These are phyloP conservation scores for Cylas formicarius DNA, from an alignment of 1,140 invertebrate genomes.

Conservation along the genomic window DNA sequence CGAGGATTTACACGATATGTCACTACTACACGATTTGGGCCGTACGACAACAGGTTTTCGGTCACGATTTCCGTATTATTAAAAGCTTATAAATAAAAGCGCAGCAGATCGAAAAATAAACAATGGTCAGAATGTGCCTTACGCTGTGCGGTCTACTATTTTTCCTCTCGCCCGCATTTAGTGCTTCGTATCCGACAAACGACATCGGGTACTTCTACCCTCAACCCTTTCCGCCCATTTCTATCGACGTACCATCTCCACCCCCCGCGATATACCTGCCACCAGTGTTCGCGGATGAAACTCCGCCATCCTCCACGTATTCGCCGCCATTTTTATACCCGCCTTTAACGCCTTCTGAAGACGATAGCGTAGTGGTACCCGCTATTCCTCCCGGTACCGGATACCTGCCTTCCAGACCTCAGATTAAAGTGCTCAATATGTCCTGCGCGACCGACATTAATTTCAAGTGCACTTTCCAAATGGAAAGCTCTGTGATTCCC, in stretches of 20 bases:
- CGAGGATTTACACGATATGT: no score
- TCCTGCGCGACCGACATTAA: conserved; percentile 28
- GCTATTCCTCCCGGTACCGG: conserved; percentile 5
- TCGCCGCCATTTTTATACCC: conserved; percentile 4
- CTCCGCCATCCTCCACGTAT: conserved; percentile 4
- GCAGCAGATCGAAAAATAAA: not conserved
- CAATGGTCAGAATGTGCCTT: no score
- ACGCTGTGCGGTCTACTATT: no score
- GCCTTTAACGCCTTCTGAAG: conserved; percentile 6
- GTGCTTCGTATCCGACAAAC: not conserved
- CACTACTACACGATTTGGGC: conserved; percentile 22
- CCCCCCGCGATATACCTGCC: conserved; percentile 15
- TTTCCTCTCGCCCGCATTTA: no score
- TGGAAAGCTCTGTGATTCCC: conserved; percentile 8
- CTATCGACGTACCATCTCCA: conserved; percentile 20
- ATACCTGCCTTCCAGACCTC: conserved; percentile 7
- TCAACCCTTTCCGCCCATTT: conserved; percentile 20
- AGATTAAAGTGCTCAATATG: conserved; percentile 33
- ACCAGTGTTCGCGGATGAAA: conserved; percentile 19
- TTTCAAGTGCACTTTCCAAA: conserved; percentile 13
- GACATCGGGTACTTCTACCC: conserved; percentile 26
- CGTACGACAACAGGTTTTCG: conserved; percentile 18
- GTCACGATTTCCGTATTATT: conserved; percentile 22
- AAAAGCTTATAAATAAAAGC: conserved; percentile 17
- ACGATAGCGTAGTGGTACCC: conserved; percentile 25